Evolutionary conservation across 2,888 invertebrate species (phyloP).

Genomic region (Auanema sp.): DNA sequence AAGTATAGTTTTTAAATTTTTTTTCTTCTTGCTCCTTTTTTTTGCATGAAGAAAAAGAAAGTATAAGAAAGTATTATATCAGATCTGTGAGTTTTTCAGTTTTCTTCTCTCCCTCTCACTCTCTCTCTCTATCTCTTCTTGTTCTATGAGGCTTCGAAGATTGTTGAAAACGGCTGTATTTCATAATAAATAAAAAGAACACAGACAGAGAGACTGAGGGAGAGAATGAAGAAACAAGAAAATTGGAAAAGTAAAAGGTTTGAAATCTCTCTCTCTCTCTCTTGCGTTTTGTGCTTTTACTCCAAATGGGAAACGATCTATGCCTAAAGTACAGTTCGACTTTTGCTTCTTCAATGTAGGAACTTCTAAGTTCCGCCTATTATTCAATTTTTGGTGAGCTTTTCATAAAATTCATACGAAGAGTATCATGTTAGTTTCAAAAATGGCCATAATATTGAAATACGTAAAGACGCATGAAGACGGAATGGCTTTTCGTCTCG

Average conservation of each 20-base stretch:
- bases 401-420: too few species aligned
- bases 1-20: too few species aligned
- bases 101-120: background rate
- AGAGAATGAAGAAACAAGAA: background rate
- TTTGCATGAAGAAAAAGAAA: too few species aligned
- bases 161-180: background rate
- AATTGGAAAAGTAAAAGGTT: constrained; percentile 4
- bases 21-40: too few species aligned
- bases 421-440: too few species aligned
- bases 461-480: constrained; percentile 8
- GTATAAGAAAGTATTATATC: too few species aligned
- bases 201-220: constrained; percentile 1
- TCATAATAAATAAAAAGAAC: background rate
- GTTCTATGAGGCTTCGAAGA: background rate
- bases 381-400: too few species aligned
- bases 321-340: too few species aligned
- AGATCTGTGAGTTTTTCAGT: background rate
- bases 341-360: too few species aligned
- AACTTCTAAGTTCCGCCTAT: too few species aligned
- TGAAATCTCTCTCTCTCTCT: constrained; percentile 2
- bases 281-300: background rate
- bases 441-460: too few species aligned
- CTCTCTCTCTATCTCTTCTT: background rate
- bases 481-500: constrained; percentile 6
- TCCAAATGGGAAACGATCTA: too few species aligned